Evolutionary conservation across 1,140 invertebrate genomes (phyloP).

Genomic region (Nebria ingens): DNA sequence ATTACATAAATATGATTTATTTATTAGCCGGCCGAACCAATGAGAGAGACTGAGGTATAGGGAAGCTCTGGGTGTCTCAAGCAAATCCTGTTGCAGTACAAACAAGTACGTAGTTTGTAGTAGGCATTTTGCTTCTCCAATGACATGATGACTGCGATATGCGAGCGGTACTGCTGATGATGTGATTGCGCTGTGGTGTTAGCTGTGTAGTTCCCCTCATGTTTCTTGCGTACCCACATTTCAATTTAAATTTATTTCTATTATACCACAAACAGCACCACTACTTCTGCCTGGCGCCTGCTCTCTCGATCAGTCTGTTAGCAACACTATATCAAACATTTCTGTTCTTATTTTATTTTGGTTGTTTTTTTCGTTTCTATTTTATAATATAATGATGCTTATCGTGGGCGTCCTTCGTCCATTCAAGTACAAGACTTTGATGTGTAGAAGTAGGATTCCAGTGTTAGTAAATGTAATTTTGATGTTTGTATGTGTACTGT

Average conservation of each 20-base stretch:
- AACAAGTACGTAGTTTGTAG: constrained; percentile 50
- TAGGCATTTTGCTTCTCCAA: constrained; percentile 31
- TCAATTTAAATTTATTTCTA: too few species aligned
- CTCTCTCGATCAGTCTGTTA: too few species aligned
- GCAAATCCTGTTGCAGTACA: constrained; percentile 46
- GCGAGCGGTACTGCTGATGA: constrained; percentile 21
- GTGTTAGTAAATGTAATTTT: too few species aligned
- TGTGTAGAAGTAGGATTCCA: too few species aligned
- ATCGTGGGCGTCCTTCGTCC: background rate
- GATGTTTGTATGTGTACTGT: background rate
- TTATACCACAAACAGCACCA: too few species aligned
- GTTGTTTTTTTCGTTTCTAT: background rate
- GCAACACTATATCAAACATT: too few species aligned
- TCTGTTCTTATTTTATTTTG: too few species aligned
- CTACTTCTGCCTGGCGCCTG: too few species aligned
- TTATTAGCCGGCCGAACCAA: constrained; percentile 61
- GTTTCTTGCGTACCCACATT: background rate
- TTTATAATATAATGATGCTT: background rate
- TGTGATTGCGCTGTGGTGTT: constrained; percentile 32
- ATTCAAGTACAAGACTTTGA: too few species aligned
- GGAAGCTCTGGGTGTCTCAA: constrained; percentile 32
- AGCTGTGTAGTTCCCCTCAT: constrained; percentile 24
- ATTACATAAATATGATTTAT: constrained; percentile 32
- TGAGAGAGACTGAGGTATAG: constrained; percentile 58
- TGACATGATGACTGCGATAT: constrained; percentile 29